These are phyloP conservation scores for Artemisiospiza belli DNA, from an alignment of 2,113 vertebrate genomes.

Conservation along the genomic window DNA sequence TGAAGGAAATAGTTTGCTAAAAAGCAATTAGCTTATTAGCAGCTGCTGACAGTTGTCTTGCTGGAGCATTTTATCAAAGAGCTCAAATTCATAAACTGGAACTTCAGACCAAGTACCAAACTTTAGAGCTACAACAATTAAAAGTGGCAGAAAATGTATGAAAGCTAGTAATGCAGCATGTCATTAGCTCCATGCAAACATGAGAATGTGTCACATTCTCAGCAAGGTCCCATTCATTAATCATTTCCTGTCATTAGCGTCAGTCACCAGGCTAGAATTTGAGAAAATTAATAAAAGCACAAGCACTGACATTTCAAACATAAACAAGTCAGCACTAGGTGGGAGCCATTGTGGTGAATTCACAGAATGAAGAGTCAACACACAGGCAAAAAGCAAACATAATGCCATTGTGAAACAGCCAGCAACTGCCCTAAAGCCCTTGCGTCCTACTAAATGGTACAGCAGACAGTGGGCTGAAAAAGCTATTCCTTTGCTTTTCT, in stretches of 20 bases:
- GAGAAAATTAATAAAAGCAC: neutral
- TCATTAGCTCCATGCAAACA: neutral
- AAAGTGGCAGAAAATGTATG: neutral
- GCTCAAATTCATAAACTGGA: neutral
- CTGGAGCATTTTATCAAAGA: neutral
- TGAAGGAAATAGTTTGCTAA: neutral
- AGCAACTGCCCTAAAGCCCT: neutral
- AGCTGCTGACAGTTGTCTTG: neutral
- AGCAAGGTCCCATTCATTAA: neutral
- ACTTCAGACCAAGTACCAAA: neutral
- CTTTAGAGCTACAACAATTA: neutral
- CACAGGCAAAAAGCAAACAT: neutral
- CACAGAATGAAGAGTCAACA: neutral
- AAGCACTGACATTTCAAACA: neutral
- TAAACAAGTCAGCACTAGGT: neutral
- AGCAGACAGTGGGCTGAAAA: neutral
- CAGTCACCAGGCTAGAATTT: neutral
- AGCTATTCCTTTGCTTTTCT: neutral
- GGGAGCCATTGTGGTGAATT: neutral
- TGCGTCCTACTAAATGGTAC: fast-evolving
- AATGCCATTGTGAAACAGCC: neutral
- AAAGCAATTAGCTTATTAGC: neutral
- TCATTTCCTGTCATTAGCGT: constrained; percentile 30
- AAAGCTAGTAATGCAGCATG: neutral
- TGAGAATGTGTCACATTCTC: neutral